Percentiles rank a stretch among this genome's conserved stretches.
These are phyloP conservation scores for Apoda limacodes DNA, from an alignment of 2,888 invertebrate species.

Conservation along the genomic window DNA sequence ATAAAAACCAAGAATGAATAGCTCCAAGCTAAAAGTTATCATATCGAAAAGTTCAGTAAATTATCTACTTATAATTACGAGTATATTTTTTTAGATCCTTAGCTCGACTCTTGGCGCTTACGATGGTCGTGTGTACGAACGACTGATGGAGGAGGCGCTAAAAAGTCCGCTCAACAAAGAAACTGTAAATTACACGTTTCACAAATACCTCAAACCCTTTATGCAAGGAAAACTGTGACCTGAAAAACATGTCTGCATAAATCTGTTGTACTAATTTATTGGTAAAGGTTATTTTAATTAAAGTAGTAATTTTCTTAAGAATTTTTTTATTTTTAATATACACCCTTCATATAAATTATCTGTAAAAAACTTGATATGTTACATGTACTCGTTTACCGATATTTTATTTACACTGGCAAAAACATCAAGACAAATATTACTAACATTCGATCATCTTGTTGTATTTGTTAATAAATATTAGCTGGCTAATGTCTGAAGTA, in stretches of 20 bases:
- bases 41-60: no score
- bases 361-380: constrained; percentile 11
- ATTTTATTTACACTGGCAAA: constrained; percentile 37
- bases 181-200: constrained; percentile 81
- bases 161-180: constrained; percentile 85
- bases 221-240: constrained; percentile 79
- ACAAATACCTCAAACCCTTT: constrained; percentile 81
- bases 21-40: no score
- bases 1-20: no score
- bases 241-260: no score
- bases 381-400: constrained; percentile 31
- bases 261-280: background rate
- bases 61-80: background rate
- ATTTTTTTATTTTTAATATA: background rate
- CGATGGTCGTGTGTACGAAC: constrained; percentile 87
- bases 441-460: constrained; percentile 47
- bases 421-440: constrained; percentile 60
- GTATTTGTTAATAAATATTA: constrained; percentile 34
- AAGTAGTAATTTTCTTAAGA: background rate
- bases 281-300: background rate
- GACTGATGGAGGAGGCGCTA: constrained; percentile 81
- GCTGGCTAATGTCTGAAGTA: no score
- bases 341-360: constrained; percentile 4
- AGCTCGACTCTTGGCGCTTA: constrained; percentile 82
- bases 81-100: constrained; percentile 45